Conservation (phyloP, 1,140 invertebrate species). For the Bathynomus jamesi region DNA sequence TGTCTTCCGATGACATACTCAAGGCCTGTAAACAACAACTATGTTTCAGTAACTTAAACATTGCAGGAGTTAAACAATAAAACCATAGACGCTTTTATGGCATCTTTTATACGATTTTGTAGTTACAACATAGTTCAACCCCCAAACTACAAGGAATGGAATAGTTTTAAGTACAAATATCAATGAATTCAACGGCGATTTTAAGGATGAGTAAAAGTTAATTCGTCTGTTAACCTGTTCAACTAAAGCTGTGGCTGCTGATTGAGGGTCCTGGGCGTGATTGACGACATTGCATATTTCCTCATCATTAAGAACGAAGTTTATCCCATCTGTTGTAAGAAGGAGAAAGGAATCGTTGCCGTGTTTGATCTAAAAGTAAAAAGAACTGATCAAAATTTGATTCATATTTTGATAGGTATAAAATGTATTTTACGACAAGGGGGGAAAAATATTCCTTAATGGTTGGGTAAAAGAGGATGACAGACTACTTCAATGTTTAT, state of each 20-base stretch:
- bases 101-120: too few relatives aligned
- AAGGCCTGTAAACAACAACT: slow-evolving; percentile 42
- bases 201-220: too few relatives aligned
- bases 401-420: not conserved
- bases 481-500: too few relatives aligned
- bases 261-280: slow-evolving; percentile 45
- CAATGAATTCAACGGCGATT: too few relatives aligned
- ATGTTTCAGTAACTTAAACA: not conserved
- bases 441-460: not conserved
- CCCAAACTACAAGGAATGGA: not conserved
- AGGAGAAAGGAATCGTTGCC: slow-evolving; percentile 51
- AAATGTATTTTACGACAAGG: not conserved
- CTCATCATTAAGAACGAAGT: slow-evolving; percentile 48
- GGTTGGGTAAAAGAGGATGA: too few relatives aligned
- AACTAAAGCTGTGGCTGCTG: slow-evolving; percentile 47
- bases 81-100: too few relatives aligned
- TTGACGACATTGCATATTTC: slow-evolving; percentile 49
- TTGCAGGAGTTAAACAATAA: not conserved
- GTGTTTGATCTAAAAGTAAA: slow-evolving; percentile 47
- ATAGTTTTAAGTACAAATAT: too few relatives aligned
- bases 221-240: slow-evolving; percentile 41
- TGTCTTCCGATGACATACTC: slow-evolving; percentile 52
- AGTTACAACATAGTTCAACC: too few relatives aligned
- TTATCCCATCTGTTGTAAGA: slow-evolving; percentile 51
- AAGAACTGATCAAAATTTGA: not conserved